phyloP scores from a whole-genome alignment of 2,797 vertebrate species.

The Valencia hispanica region DNA sequence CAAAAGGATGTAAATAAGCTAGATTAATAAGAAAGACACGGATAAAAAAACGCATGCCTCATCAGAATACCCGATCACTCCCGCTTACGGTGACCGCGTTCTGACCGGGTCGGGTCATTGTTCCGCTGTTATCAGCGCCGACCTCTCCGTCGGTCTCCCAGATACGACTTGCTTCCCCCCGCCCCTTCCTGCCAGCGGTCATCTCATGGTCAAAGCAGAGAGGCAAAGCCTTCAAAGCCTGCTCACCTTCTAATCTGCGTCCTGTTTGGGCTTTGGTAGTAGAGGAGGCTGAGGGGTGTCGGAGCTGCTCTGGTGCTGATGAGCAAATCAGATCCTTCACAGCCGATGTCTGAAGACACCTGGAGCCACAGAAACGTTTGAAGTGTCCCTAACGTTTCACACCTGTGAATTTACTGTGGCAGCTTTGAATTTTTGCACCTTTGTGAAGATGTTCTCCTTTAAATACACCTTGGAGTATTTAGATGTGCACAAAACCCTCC shows the following conservation, averaged over 20 bases:
- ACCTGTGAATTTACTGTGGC: background rate
- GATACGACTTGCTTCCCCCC: slow-evolving; percentile 61
- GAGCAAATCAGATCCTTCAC: slow-evolving; percentile 18
- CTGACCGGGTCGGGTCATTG: slow-evolving; percentile 75
- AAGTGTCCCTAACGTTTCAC: background rate
- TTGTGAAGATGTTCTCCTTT: background rate
- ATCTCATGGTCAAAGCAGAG: slow-evolving; percentile 52
- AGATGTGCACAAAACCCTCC: no score
- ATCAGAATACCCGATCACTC: background rate
- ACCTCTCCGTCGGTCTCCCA: slow-evolving; percentile 59
- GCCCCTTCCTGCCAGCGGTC: slow-evolving; percentile 69
- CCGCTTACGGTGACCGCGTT: slow-evolving; percentile 36
- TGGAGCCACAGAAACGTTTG: background rate
- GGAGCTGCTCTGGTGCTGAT: background rate
- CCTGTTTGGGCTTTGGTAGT: slow-evolving; percentile 52
- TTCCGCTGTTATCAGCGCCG: slow-evolving; percentile 72
- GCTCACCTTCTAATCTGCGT: slow-evolving; percentile 67
- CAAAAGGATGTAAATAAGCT: slow-evolving; percentile 19
- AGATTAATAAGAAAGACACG: background rate
- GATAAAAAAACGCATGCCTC: background rate
- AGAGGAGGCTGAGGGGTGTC: background rate
- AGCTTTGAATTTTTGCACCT: background rate
- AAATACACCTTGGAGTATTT: background rate
- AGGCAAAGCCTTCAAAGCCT: slow-evolving; percentile 35
- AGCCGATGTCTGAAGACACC: slow-evolving; percentile 6